Evolutionary conservation across 2,888 invertebrate species (phyloP), one percentile per base, ranked within the genome.

Genomic region (Zygaena filipendulae): DNA sequence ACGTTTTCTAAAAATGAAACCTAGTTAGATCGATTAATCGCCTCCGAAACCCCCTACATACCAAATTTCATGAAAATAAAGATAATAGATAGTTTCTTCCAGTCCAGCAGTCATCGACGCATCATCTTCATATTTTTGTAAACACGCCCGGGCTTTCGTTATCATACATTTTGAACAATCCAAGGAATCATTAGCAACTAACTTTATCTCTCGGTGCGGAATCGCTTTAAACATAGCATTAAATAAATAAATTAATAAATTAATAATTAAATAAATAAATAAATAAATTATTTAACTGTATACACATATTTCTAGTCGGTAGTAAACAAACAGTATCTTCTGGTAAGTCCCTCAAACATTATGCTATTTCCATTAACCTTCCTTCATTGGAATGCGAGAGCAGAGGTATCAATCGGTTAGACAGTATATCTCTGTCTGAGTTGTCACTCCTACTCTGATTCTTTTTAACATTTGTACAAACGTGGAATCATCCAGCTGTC

Each of bases 101-200:
- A 35, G 25, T 12, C 35, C 29, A 13, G 35, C 35, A 18, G 32
- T 38, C 30, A 38, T 30, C 11, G 35, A 35, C 11, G 32, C 25
- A 32, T 37, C 23, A 13, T 13, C 2, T 22, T 30, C 26, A 29
- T 28, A 26, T 19, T 25, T 31, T 35, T 34, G 12, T 27, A 33
- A 21, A 12, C 27, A 31, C 25, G 16, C 32, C 18, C 29, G 29
- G 23, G 29, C 28, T 32, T 23, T 29, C 12, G 19, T 29, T 29
- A 16, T 26, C 16, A 29, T 12, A 25, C 18, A 29, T 27, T 21
- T 33, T 21, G 27, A 22, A 10, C 33, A 33, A 33, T 33, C 33
- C 11, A 33, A 24, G 29, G 16, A 18, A 33, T 30, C 33, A 29
- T 18, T 23, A 26, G 30, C 33, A 22, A 25, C 20, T 13, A 27